Evolutionary conservation across 1,140 invertebrate species (phyloP), one percentile per base, ranked within the genome.

Genomic region (Cotesia chilonis): DNA sequence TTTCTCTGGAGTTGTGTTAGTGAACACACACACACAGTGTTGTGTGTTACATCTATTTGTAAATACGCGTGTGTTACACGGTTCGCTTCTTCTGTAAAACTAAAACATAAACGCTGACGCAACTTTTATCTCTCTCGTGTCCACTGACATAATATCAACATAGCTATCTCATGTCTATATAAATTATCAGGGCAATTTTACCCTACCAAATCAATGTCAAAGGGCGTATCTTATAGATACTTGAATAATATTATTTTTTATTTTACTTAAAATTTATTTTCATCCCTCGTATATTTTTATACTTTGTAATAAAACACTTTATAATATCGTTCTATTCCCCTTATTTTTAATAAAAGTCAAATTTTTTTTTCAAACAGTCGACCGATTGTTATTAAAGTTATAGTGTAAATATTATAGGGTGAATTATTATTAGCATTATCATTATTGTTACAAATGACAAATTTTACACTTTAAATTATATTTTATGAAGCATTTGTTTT

Each of bases 11-110:
- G 52, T 47, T 51, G 64, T 47, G 10, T 47, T 47, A 47, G 41
- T 47, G 41, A 7, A 47, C 28, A 7, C 3, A 47, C 3, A 47
- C 6, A 47, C 6, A 47, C 41, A 5, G 4, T 41, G 9, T 9
- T 10, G 10, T 9, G 41, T 47, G 4, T 47, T 47, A 47, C 1
- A 47, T 65, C 36, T 65, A 37, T 65, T 12, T 65, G 36, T 12
- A 65, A 47, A 47, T 65, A 51, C 51, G 66, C 66, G 66, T 68
- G 52, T 68, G 12, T 35, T 54, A 17, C 51, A 68, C 66, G 66
- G 47, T 68, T 68, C 51, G 66, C 47, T 68, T 37, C 14, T 68
- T 35, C 66, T 54, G 6, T 55, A 68, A 20, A 68, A 51, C 28
- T 28, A 28, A 17, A 68, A 47, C 41, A 47, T 47, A 6, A 47